phyloP scores from a whole-genome alignment of 2,797 vertebrate genomes.

The Paratrypauchen microcephalus region DNA sequence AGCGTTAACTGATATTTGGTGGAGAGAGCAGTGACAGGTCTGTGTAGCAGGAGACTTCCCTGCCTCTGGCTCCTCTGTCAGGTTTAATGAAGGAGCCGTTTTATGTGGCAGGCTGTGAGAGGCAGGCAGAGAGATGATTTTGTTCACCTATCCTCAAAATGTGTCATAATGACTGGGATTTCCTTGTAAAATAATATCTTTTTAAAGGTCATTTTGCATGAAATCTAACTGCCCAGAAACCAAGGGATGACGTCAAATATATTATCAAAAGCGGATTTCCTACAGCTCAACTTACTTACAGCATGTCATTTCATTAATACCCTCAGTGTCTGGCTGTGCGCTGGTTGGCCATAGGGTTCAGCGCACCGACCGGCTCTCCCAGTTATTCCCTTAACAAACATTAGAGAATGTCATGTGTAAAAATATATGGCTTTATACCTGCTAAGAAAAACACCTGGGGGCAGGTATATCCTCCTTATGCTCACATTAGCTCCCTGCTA shows the following conservation, averaged over 20 bases:
- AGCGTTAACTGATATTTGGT: conserved; percentile 72
- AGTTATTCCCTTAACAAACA: conserved; percentile 58
- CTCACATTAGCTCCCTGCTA: conserved; percentile 61
- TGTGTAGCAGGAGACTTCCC: conserved; percentile 69
- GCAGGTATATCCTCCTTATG: conserved; percentile 65
- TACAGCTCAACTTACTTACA: conserved; percentile 52
- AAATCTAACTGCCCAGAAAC: conserved; percentile 27
- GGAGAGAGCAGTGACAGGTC: conserved; percentile 73
- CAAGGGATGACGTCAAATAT: conserved; percentile 16
- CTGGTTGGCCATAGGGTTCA: conserved; percentile 51
- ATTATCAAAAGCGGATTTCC: conserved; percentile 29
- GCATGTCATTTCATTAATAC: conserved; percentile 50
- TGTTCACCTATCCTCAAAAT: conserved; percentile 55
- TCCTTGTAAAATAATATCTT: conserved; percentile 7
- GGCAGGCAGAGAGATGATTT: conserved; percentile 31
- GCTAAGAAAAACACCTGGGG: conserved; percentile 59
- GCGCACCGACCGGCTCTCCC: conserved; percentile 43
- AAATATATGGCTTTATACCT: conserved; percentile 58
- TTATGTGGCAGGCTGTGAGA: conserved; percentile 43
- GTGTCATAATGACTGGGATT: conserved; percentile 49
- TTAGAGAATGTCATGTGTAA: conserved; percentile 50
- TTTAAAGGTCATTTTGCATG: conserved; percentile 47
- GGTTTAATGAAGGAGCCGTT: conserved; percentile 77
- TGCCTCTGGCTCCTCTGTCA: conserved; percentile 73
- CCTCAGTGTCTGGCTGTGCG: conserved; percentile 41